Base-by-base conservation (phyloP, 2,888 invertebrate genomes). In the Biston betularia region DNA sequence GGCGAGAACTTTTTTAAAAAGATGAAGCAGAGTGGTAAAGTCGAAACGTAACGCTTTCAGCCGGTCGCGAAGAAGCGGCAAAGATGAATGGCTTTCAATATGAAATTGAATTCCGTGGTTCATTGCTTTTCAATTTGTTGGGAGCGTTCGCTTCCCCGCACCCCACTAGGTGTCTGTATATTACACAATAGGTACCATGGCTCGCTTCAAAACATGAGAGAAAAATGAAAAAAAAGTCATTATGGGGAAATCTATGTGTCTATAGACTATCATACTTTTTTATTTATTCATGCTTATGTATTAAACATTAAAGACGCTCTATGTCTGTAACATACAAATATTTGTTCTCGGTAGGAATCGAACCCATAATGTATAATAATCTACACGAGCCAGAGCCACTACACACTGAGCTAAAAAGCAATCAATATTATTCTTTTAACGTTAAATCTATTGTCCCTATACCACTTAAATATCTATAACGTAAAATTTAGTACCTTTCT, bases 101-200 rank as follows among this genome's bases (percentile, higher is more conserved):
- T 95, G 94, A 95, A 95, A 95, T 95, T 95, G 95, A 95, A 95
- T 95, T 95, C 95, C 94, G 94, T 94, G 95, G 95, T 95, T 94
- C 95, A 95, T 95, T 95, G 95, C 94, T 92, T 94, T 94, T 94
- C 94, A 94, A 95, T 95, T 93, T 94, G 93, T 92, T 89, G 85
- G 89, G 90, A 89, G 85, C 91, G 90, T 85, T 89, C 88, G 88
- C 88, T 92, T 90, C 89, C 89, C 85, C 82, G 81, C 63, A 86
- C 86, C 81, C 83, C 78, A 80, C 80, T 80, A 88, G 87, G 87
- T 89, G 84, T 81, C 80, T 80, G 80, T 84, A 79, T 86, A 79
- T 79, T 80, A 80, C 82, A 81, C 83, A 84, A 84, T 82, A 82
- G 81, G 80, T 80, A 77, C 79, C 79, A 77, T 76, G 79, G 74